These are phyloP conservation scores for Rhynchonema sp. DNA, from an alignment of 2,888 invertebrate genomes.

Conservation along the genomic window DNA sequence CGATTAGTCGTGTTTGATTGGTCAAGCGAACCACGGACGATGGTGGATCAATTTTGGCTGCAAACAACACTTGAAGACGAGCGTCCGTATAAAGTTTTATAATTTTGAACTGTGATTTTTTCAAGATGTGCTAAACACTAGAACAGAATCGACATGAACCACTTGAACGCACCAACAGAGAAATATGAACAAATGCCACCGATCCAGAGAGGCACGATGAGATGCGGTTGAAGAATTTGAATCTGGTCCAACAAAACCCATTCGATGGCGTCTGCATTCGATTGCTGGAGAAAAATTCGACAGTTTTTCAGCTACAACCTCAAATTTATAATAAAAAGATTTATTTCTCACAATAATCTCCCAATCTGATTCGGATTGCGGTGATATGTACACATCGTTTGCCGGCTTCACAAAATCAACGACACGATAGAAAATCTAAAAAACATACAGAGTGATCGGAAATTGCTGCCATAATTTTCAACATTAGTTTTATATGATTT, in stretches of 20 bases:
- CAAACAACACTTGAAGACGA: too few species aligned
- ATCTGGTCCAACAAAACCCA: neutral
- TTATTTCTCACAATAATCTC: constrained; percentile 2
- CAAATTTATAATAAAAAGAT: too few species aligned
- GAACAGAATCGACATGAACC: neutral
- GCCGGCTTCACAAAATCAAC: neutral
- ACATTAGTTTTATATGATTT: too few species aligned
- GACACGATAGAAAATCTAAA: neutral
- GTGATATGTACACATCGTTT: neutral
- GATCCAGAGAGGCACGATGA: neutral
- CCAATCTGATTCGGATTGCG: neutral
- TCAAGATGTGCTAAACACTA: too few species aligned
- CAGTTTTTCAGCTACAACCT: too few species aligned
- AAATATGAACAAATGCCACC: neutral
- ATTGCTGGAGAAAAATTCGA: neutral
- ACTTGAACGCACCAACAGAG: neutral
- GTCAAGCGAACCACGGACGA: neutral
- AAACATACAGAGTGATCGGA: too few species aligned
- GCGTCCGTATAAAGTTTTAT: too few species aligned
- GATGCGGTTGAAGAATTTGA: neutral
- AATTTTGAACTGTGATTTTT: too few species aligned
- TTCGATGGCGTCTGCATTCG: neutral
- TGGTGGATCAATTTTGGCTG: too few species aligned
- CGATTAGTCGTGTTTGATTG: neutral
- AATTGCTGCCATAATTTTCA: too few species aligned